Evolutionary conservation across 2,888 invertebrate species (phyloP), one percentile per base, ranked within the genome.

Genomic region (Choreutis nemorana): DNA sequence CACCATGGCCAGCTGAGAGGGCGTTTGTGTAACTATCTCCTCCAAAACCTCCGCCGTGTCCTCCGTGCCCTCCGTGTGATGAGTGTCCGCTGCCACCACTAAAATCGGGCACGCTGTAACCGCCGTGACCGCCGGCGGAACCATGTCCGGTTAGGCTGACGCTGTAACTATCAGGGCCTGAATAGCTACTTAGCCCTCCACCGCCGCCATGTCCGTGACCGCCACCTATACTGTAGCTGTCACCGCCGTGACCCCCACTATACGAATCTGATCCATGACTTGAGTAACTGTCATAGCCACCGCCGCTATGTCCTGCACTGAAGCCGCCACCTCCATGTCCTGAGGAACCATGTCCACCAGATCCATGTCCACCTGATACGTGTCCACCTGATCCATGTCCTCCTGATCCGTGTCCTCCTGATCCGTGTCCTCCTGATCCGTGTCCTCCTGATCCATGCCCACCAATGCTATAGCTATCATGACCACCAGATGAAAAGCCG

Each of bases 1-100:
- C 78, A 1, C 79, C 78, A 36, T 78, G 77, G 9, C 80, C 81
- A 3, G 79, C 58, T 12, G 61, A 49, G 28, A 71, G 50, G 33
- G 68, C 77, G 37, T 61, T 70, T 18, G 63, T 70, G 48, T 71
- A 79, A 37, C 67, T 79, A 40, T 70, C 80, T 33, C 65, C 70
- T 6, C 60, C 65, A 26, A 47, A 54, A 24, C 44, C 39, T 12
- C 50, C 44, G 41, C 40, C 22, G 29, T 39, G 18, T 31, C 39
- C 23, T 29, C 36, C 14, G 14, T 49, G 45, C n/a, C 56, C 49
- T 2, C 55, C 49, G 28, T 47, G n/a, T n/a, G n/a, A n/a, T n/a
- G n/a, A n/a, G n/a, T n/a, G 47, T 11, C 52, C 45, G 2, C 57
- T 48, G 14, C 48, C 41, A 3, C 50, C 47, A 4, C 64, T 58